These are phyloP conservation scores for Porphyrio hochstetteri DNA, from an alignment of 2,113 vertebrate genomes.

Conservation along the genomic window DNA sequence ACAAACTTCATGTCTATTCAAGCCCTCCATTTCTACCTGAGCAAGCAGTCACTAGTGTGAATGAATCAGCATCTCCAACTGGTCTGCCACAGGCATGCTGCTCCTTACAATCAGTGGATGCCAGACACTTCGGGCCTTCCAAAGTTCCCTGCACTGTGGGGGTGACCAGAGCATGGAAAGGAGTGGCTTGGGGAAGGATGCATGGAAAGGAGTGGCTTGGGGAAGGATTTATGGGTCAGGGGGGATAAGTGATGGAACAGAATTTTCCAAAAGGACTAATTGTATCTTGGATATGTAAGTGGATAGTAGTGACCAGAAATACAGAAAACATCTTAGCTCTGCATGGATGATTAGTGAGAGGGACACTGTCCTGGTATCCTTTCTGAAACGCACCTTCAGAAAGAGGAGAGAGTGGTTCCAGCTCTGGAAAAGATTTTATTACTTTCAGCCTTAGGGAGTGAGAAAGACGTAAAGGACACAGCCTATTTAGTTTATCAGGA, in stretches of 20 bases:
- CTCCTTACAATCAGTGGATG: accelerated
- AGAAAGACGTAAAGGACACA: accelerated
- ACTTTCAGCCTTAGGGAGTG: neutral
- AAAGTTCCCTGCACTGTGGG: accelerated
- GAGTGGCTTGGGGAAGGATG: no score
- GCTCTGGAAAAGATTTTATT: neutral
- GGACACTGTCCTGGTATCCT: neutral
- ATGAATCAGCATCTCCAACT: neutral
- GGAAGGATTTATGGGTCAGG: neutral
- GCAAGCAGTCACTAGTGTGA: neutral
- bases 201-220: neutral
- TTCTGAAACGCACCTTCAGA: neutral
- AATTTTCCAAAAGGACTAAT: neutral
- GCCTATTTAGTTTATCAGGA: neutral
- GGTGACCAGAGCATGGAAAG: neutral
- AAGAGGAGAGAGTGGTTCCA: neutral
- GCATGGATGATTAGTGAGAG: neutral
- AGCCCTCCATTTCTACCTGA: neutral
- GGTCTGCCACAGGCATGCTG: neutral
- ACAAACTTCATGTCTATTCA: neutral
- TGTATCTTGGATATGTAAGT: neutral
- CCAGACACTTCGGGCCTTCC: neutral
- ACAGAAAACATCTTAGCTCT: neutral
- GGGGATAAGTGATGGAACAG: neutral
- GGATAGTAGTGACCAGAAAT: neutral